phyloP scores from a whole-genome alignment of 1,140 invertebrate genomes.

The Armadillidium nasatum region DNA sequence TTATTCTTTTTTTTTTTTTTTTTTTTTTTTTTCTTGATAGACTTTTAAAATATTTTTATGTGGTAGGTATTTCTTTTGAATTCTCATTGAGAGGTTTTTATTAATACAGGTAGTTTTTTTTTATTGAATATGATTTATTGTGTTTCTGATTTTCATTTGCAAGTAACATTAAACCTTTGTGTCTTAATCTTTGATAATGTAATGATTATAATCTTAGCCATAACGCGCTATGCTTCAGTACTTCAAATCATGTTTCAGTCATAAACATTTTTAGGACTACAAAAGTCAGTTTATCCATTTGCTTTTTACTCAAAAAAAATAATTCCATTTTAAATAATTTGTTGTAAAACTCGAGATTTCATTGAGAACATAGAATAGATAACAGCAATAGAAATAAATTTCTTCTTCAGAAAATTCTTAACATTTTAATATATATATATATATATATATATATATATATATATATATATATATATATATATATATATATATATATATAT shows the following conservation, averaged over 20 bases:
- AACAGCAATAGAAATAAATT: too few species aligned
- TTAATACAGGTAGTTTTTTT: neutral
- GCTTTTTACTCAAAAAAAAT: neutral
- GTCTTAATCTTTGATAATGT: neutral
- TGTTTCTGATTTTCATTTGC: neutral
- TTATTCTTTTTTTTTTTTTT: constrained; percentile 25
- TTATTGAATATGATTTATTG: too few species aligned
- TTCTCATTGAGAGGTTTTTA: neutral
- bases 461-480: neutral
- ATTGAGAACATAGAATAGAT: too few species aligned
- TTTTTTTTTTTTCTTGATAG: too few species aligned
- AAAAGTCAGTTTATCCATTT: neutral
- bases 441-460: neutral
- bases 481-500: neutral
- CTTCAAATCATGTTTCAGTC: too few species aligned
- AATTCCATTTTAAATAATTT: neutral
- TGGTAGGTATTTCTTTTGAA: constrained; percentile 65
- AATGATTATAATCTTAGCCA: neutral
- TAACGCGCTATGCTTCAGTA: too few species aligned
- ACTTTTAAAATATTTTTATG: constrained; percentile 33
- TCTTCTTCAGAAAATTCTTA: too few species aligned
- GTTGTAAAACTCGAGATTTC: neutral
- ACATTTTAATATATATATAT: neutral
- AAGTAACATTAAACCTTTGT: neutral
- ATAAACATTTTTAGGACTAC: too few species aligned